phyloP scores from a whole-genome alignment of 2,797 vertebrate species.

The Dromococcyx pavoninus region DNA sequence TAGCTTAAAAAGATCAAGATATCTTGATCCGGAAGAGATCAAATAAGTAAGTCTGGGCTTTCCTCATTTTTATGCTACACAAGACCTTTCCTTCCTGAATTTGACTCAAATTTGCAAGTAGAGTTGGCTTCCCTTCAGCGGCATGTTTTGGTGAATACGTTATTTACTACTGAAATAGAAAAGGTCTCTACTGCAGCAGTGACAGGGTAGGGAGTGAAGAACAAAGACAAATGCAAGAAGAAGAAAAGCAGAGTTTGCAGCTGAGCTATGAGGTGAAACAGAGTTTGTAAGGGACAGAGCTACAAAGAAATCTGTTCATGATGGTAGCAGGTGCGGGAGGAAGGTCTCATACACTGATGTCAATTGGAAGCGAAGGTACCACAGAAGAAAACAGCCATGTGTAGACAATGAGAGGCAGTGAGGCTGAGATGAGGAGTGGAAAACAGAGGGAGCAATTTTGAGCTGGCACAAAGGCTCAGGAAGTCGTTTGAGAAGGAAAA shows the following conservation, averaged over 20 bases:
- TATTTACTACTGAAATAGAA: constrained; percentile 14
- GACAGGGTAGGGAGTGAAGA: background rate
- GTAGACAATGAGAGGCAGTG: background rate
- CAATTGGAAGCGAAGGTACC: background rate
- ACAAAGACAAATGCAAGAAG: constrained; percentile 34
- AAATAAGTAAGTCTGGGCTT: background rate
- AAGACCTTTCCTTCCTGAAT: background rate
- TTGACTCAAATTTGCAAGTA: background rate
- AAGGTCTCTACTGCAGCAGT: background rate
- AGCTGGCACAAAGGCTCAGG: background rate
- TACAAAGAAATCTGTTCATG: constrained; percentile 51
- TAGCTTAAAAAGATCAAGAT: background rate
- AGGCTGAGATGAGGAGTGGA: background rate
- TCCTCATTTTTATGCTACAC: background rate
- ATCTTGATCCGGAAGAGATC: background rate
- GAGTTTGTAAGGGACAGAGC: background rate
- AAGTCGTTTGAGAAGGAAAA: background rate
- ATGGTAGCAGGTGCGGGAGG: constrained; percentile 38
- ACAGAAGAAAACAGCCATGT: constrained; percentile 28
- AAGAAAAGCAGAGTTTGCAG: constrained; percentile 25
- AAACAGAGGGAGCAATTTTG: background rate
- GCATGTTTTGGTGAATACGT: background rate
- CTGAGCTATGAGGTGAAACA: constrained; percentile 7
- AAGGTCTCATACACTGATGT: background rate
- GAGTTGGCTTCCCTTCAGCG: background rate